phyloP scores from a whole-genome alignment of 1,140 invertebrate genomes.

The Drosophila parabipectinata region DNA sequence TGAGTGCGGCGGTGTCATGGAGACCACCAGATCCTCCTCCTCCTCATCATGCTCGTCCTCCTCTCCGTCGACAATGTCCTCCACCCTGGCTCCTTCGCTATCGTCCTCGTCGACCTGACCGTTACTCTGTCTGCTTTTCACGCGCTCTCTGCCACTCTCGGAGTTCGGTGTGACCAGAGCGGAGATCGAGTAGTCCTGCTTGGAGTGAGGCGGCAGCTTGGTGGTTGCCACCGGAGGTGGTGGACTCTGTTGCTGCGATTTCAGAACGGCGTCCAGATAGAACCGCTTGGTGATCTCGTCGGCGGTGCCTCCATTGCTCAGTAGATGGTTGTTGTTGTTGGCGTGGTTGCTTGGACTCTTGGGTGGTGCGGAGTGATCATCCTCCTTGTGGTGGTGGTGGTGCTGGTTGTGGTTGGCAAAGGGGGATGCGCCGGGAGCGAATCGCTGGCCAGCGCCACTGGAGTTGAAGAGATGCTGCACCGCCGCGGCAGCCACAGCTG shows the following conservation, averaged over 20 bases:
- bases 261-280: conserved; percentile 89
- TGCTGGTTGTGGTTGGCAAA: conserved; percentile 40
- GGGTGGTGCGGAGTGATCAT: conserved; percentile 37
- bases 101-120: conserved; percentile 58
- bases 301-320: conserved; percentile 78
- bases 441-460: conserved; percentile 66
- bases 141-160: conserved; percentile 70
- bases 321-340: conserved; percentile 66
- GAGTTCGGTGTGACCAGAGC: conserved; percentile 80
- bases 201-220: conserved; percentile 61
- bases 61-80: conserved; percentile 1
- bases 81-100: conserved; percentile 11
- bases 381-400: conserved; percentile 18
- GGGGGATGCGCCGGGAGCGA: conserved; percentile 48
- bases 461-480: conserved; percentile 77
- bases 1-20: conserved; percentile 82
- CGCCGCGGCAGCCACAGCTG: conserved; percentile 73
- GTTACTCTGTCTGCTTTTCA: conserved; percentile 73
- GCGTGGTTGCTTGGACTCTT: conserved; percentile 48
- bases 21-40: conserved; percentile 77
- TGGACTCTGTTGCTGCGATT: conserved; percentile 86
- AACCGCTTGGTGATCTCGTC: conserved; percentile 88
- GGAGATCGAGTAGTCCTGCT: conserved; percentile 77
- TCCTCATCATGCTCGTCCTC: conserved; percentile 32
- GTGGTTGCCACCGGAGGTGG: conserved; percentile 56